phyloP scores from a whole-genome alignment of 2,888 invertebrate genomes.

The Megaustenia siamemsis region DNA sequence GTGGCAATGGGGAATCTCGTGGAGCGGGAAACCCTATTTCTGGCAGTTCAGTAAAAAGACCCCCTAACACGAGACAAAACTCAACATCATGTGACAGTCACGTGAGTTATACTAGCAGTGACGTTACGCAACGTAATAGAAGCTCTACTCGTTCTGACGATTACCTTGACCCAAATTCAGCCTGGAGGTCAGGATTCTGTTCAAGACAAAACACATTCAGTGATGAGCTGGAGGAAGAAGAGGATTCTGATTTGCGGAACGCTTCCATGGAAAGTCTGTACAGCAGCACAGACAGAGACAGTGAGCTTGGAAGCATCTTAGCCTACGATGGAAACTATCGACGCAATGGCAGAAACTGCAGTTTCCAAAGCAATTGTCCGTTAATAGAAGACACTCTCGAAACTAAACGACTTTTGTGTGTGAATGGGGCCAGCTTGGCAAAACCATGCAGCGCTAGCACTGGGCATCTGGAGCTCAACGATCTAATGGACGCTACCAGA shows the following conservation, averaged over 20 bases:
- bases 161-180: conserved; percentile 53
- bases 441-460: conserved; percentile 48
- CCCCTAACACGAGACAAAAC: conserved; percentile 54
- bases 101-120: conserved; percentile 59
- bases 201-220: conserved; percentile 58
- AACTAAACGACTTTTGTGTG: neutral
- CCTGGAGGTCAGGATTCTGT: conserved; percentile 54
- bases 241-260: conserved; percentile 57
- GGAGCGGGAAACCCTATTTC: neutral
- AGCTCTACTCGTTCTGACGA: conserved; percentile 57
- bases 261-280: conserved; percentile 60
- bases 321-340: conserved; percentile 37
- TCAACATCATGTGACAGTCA: conserved; percentile 61
- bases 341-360: neutral
- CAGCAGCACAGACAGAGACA: conserved; percentile 60
- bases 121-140: conserved; percentile 43
- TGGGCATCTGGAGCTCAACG: conserved; percentile 53
- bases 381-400: neutral
- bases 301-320: conserved; percentile 55
- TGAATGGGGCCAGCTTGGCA: neutral
- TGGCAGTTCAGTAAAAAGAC: neutral
- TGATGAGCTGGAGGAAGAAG: conserved; percentile 56
- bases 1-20: neutral
- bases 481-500: neutral
- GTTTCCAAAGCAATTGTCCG: conserved; percentile 1